Percentiles rank a stretch among this genome's conserved stretches.
These are phyloP conservation scores for Euwallacea similis DNA, from an alignment of 1,140 invertebrate genomes.

Conservation along the genomic window DNA sequence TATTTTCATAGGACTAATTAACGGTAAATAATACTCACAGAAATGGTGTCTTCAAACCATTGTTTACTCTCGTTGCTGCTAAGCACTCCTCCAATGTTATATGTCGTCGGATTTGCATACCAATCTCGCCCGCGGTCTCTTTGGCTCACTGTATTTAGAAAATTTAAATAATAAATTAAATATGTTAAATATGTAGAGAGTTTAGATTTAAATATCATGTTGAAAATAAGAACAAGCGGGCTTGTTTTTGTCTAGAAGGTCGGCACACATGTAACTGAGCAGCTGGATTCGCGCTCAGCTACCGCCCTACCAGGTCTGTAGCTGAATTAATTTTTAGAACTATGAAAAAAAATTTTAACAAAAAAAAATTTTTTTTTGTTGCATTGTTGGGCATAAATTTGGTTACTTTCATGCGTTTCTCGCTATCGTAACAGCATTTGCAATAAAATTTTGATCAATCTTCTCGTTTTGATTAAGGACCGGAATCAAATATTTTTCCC, in stretches of 20 bases:
- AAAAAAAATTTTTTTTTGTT: too few relatives aligned
- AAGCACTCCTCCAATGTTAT: constrained; percentile 89
- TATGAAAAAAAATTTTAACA: too few relatives aligned
- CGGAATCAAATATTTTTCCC: too few relatives aligned
- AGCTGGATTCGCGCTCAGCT: neutral
- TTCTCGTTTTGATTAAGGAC: too few relatives aligned
- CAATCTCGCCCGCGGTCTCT: constrained; percentile 27
- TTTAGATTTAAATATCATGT: too few relatives aligned
- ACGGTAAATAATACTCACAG: constrained; percentile 61
- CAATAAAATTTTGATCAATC: too few relatives aligned
- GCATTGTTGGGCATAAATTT: too few relatives aligned
- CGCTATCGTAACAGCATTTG: too few relatives aligned
- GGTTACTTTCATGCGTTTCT: too few relatives aligned
- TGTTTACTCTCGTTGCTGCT: constrained; percentile 75
- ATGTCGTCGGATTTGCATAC: constrained; percentile 67
- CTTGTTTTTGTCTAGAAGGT: neutral
- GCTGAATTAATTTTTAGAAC: too few relatives aligned
- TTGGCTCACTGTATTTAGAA: neutral
- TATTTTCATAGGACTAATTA: neutral
- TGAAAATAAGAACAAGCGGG: too few relatives aligned
- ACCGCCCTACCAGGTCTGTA: neutral
- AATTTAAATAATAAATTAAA: neutral
- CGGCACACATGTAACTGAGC: neutral
- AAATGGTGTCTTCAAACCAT: constrained; percentile 78
- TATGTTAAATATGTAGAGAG: neutral